Evolutionary conservation across 2,797 vertebrate genomes (phyloP).

Genomic region (Chiloscyllium punctatum): DNA sequence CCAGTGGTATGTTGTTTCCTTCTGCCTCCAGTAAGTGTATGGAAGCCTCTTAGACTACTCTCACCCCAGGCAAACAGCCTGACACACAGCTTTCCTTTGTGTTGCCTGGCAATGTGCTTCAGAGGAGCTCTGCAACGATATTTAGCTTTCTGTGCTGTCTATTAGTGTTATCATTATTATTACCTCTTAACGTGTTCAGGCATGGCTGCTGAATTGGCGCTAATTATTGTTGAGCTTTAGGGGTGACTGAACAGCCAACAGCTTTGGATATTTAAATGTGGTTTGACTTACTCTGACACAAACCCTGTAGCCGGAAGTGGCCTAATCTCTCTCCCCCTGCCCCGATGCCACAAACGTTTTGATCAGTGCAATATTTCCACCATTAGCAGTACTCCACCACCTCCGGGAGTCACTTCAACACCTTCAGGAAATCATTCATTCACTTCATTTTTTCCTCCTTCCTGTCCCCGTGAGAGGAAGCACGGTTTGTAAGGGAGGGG

Average conservation of each 20-base stretch:
- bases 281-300: neutral
- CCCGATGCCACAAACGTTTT: neutral
- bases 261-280: conserved; percentile 28
- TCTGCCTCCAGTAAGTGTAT: neutral
- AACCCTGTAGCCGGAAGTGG: neutral
- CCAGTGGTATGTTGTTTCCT: neutral
- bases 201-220: neutral
- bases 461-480: neutral
- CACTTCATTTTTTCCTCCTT: neutral
- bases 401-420: neutral
- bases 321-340: neutral
- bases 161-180: conserved; percentile 5
- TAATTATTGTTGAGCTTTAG: conserved; percentile 21
- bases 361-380: neutral
- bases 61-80: neutral
- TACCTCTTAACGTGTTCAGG: conserved; percentile 7
- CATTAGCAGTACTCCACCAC: neutral
- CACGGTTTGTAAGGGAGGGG: no score
- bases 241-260: conserved; percentile 29
- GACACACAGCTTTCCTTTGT: neutral
- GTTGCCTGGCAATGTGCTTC: conserved; percentile 27
- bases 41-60: neutral
- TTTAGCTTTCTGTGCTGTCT: conserved; percentile 5
- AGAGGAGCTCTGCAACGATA: conserved; percentile 3
- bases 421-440: neutral